Evolutionary conservation across 2,888 invertebrate species (phyloP).

Genomic region (Rotaria macrura): DNA sequence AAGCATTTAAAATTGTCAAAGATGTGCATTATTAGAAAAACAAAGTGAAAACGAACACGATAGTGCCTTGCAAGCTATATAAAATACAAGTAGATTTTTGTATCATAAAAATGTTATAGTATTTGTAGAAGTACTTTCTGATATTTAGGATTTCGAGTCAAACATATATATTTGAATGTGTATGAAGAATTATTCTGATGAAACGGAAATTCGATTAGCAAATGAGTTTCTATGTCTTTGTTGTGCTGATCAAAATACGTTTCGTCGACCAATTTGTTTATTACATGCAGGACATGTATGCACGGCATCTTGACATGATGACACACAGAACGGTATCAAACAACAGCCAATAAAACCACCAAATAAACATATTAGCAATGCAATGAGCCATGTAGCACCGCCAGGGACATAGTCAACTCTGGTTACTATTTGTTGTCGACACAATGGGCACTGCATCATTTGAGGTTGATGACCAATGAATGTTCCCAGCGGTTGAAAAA

Average conservation of each 20-base stretch:
- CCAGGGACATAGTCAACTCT: constrained; percentile 23
- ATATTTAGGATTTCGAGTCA: too few relatives aligned
- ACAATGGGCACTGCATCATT: constrained; percentile 34
- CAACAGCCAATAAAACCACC: constrained; percentile 31
- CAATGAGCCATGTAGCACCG: constrained; percentile 34
- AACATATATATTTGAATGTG: too few relatives aligned
- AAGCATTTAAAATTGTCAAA: too few relatives aligned
- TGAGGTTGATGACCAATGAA: constrained; percentile 19
- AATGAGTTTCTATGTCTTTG: not conserved
- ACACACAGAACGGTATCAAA: not conserved
- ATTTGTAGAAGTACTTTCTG: too few relatives aligned
- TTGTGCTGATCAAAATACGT: not conserved
- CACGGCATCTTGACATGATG: not conserved
- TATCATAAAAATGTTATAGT: too few relatives aligned
- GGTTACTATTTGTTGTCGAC: constrained; percentile 32
- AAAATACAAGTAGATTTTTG: too few relatives aligned
- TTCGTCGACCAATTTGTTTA: not conserved
- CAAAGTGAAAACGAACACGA: too few relatives aligned
- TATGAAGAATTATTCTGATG: too few relatives aligned
- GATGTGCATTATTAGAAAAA: too few relatives aligned
- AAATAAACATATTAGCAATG: constrained; percentile 34
- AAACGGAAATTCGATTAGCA: too few relatives aligned
- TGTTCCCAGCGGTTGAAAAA: not conserved
- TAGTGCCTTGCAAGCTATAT: too few relatives aligned
- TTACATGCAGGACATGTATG: not conserved